Evolutionary conservation across 2,113 vertebrate species (phyloP).

Genomic region (Engystomops pustulosus): DNA sequence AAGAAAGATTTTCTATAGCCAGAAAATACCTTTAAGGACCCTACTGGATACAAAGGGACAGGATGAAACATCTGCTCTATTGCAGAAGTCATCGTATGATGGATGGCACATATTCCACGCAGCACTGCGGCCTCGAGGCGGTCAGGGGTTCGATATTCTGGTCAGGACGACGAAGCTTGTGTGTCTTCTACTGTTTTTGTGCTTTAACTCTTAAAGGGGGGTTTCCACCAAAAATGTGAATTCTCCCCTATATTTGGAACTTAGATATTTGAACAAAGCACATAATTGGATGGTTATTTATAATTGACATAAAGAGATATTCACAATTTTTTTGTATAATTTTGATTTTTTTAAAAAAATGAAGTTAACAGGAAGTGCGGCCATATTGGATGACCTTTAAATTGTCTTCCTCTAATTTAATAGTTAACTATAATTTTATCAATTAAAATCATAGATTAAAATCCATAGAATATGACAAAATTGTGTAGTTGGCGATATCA

Average conservation of each 20-base stretch:
- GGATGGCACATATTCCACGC: not conserved
- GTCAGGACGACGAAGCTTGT: not conserved
- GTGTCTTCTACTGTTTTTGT: not conserved
- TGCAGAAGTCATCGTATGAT: not conserved
- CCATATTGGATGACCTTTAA: not conserved
- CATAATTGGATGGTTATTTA: no score
- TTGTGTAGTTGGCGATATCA: no score
- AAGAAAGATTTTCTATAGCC: not conserved
- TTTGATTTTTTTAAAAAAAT: no score
- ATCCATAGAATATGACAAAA: no score
- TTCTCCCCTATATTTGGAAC: no score
- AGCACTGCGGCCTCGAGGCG: no score
- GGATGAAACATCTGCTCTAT: conserved; percentile 11
- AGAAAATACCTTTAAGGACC: not conserved
- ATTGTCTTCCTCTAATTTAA: not conserved
- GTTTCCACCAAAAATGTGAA: not conserved
- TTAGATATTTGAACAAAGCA: no score
- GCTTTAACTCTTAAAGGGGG: not conserved
- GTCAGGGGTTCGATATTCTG: not conserved
- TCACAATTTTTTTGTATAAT: no score
- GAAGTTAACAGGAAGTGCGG: not conserved
- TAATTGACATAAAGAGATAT: no score
- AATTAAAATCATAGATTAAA: no score
- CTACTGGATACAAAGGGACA: not conserved
- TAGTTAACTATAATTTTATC: not conserved